Evolutionary conservation across 2,113 vertebrate genomes (phyloP), one percentile per base, ranked within the genome.

Genomic region (Lynx canadensis): DNA sequence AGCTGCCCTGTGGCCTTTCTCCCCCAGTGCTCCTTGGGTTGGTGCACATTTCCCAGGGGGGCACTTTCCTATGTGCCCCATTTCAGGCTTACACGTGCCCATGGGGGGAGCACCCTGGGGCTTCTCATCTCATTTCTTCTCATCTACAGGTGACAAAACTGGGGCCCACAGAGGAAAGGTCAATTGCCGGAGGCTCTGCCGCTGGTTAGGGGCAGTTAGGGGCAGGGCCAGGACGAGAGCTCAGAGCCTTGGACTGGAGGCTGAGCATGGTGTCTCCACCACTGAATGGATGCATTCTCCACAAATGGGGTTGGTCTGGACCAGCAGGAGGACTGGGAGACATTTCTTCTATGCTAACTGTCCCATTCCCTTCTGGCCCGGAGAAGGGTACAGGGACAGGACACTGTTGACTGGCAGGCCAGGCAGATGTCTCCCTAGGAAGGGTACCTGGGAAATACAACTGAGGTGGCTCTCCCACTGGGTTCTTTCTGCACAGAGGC

Each of bases 251-350:
- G 7, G 66, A 41, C 65, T 31, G 66, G 21, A n/a, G 0, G 2
- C 57, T 11, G 41, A 0, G 27, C 5, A 1, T 1, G 1, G 13
- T 8, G n/a, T 41, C 57, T n/a, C 48, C 31, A 0, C 0, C 12
- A 4, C 2, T 1, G 63, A 36, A 71, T 3, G 60, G 73, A 18
- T 6, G 0, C 18, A 1, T 0, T 3, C 25, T 29, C 4, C 63
- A 7, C 73, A 41, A 12, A 38, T 41, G 23, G 76, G 33, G 41
- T 38, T 0, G 0, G 57, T 23, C n/a, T 38, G 52, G 45, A 65
- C 4, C 31, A 10, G 14, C 14, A 7, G n/a, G 52, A 74, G 18
- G 71, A 10, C 1, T 5, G 69, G 66, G 33, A 48, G 31, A 38
- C 5, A 4, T 52, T 55, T 19, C 78, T 38, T 76, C 73, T 41